Percentiles rank a stretch among this genome's conserved stretches.
Evolutionary conservation across 2,113 vertebrate genomes (phyloP).

Genomic region (Phrynocephalus versicolor): DNA sequence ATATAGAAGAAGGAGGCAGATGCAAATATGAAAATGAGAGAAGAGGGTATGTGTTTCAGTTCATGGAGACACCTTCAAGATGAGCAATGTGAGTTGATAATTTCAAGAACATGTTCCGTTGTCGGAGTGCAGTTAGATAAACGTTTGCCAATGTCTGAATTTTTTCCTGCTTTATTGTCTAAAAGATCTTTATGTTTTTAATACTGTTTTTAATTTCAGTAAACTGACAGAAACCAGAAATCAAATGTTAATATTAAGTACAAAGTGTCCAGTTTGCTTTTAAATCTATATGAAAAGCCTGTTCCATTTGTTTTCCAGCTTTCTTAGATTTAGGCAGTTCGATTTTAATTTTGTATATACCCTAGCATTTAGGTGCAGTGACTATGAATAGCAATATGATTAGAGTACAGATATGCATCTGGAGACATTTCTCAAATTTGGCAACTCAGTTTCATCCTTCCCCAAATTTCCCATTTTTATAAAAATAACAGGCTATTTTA

Average conservation of each 20-base stretch:
- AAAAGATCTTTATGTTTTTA: slow-evolving; percentile 18
- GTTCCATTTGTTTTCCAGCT: slow-evolving; percentile 9
- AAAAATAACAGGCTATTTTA: neutral
- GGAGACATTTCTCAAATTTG: neutral
- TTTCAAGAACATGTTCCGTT: slow-evolving; percentile 24
- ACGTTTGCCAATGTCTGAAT: slow-evolving; percentile 24
- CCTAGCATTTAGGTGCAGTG: neutral
- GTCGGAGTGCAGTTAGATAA: slow-evolving; percentile 10
- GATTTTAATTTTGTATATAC: neutral
- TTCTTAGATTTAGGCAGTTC: neutral
- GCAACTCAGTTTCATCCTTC: neutral
- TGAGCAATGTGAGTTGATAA: slow-evolving; percentile 15
- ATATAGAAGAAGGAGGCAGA: neutral
- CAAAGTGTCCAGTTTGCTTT: slow-evolving; percentile 20
- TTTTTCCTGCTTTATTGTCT: slow-evolving; percentile 21
- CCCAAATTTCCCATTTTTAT: neutral
- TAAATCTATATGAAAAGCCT: neutral
- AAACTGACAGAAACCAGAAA: slow-evolving; percentile 18
- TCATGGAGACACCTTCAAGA: slow-evolving; percentile 15
- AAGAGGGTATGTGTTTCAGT: neutral
- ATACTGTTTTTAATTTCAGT: slow-evolving; percentile 21
- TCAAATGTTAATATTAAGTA: slow-evolving; percentile 16
- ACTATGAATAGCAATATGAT: neutral
- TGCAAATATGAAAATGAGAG: neutral
- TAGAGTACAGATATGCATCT: neutral